These are phyloP conservation scores for Gambusia affinis DNA, from an alignment of 2,113 vertebrate species.

Conservation along the genomic window DNA sequence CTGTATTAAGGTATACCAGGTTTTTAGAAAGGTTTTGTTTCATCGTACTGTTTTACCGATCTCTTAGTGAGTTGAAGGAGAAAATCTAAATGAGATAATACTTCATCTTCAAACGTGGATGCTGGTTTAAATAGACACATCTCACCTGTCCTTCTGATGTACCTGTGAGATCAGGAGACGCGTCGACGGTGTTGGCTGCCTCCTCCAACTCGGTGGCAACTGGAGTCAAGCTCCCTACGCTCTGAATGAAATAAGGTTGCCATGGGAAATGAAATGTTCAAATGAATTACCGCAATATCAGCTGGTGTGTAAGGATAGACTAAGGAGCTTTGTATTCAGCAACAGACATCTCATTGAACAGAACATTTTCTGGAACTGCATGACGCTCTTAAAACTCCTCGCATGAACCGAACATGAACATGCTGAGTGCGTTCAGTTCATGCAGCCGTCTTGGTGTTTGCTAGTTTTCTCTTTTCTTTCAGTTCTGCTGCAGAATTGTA, in stretches of 20 bases:
- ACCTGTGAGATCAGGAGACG: not conserved
- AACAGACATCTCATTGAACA: not conserved
- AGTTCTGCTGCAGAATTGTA: slow-evolving; percentile 4
- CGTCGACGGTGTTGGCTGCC: not conserved
- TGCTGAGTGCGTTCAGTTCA: not conserved
- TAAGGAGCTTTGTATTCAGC: not conserved
- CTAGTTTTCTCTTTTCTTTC: not conserved
- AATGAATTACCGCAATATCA: not conserved
- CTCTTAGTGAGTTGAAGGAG: not conserved
- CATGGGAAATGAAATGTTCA: too few species aligned
- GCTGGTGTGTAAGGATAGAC: not conserved
- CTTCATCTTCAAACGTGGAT: not conserved
- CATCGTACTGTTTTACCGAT: not conserved
- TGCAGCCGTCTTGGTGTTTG: not conserved
- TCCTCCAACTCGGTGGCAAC: not conserved
- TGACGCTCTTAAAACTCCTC: too few species aligned
- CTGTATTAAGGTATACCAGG: not conserved
- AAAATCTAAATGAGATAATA: not conserved
- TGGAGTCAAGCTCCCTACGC: not conserved
- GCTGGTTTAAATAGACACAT: not conserved
- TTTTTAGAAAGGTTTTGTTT: not conserved
- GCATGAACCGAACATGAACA: too few species aligned
- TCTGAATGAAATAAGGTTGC: too few species aligned
- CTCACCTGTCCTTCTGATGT: not conserved
- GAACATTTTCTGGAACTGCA: not conserved